phyloP scores from a whole-genome alignment of 37 sponge, comb jelly and placozoan genomes.

The Corticium candelabrum region DNA sequence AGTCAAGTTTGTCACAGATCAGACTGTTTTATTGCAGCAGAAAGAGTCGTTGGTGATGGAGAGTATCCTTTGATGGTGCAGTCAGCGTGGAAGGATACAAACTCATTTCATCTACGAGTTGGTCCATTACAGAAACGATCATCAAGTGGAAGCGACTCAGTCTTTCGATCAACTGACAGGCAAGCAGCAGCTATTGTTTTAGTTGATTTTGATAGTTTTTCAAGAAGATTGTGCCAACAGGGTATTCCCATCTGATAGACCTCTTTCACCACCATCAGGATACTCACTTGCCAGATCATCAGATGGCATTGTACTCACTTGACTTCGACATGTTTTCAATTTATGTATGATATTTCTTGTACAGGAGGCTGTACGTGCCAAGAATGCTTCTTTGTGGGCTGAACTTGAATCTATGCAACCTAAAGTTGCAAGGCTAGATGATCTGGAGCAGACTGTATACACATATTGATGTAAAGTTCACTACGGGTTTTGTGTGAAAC shows the following conservation, averaged over 20 bases:
- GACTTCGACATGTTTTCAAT: no score
- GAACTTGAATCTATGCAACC: neutral
- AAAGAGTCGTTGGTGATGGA: neutral
- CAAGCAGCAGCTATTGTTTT: neutral
- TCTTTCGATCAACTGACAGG: no score
- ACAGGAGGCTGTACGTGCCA: neutral
- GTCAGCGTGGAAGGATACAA: neutral
- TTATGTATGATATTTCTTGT: neutral
- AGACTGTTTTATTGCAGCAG: neutral
- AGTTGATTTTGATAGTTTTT: no score
- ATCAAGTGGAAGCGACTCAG: neutral
- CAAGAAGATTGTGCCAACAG: no score
- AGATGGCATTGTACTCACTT: neutral
- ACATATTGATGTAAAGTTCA: no score
- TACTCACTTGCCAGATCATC: neutral
- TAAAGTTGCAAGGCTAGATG: neutral
- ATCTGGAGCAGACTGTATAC: neutral
- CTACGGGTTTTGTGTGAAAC: neutral
- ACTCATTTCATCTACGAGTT: neutral
- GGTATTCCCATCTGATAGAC: neutral
- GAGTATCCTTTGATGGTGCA: neutral
- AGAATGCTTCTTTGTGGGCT: neutral
- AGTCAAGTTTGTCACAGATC: no score
- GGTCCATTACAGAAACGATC: neutral
- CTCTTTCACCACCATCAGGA: neutral